Conservation (phyloP, 1,140 invertebrate species). For the Kradibia gibbosae region DNA sequence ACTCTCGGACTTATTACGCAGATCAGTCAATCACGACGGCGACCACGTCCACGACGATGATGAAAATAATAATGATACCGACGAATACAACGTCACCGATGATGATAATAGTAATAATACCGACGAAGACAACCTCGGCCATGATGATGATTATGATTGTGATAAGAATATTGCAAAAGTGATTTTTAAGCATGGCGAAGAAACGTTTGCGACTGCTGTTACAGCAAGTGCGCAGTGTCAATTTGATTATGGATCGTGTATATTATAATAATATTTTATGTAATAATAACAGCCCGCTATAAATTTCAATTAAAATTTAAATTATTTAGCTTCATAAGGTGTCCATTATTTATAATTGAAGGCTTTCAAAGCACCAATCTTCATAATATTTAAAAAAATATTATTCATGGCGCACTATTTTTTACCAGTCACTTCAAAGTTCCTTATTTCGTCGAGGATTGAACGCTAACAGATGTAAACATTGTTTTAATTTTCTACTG, state of each 20-base stretch:
- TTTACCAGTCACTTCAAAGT: not conserved
- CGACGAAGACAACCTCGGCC: not conserved
- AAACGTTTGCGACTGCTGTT: not conserved
- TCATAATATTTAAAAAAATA: not conserved
- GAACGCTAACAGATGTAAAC: no score
- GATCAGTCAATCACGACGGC: not conserved
- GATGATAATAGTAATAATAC: not conserved
- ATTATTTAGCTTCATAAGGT: not conserved
- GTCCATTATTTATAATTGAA: not conserved
- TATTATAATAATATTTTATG: not conserved
- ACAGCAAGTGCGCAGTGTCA: not conserved
- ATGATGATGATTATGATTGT: not conserved
- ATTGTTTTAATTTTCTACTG: no score
- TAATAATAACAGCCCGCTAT: not conserved
- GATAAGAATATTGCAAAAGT: slow-evolving; percentile 1
- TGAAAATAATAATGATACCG: not conserved
- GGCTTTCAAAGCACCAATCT: not conserved
- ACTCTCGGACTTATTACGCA: not conserved
- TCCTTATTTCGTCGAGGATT: no score
- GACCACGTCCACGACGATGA: not conserved
- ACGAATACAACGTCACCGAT: not conserved
- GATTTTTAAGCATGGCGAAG: not conserved
- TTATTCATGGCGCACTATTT: not conserved
- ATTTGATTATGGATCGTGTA: not conserved
- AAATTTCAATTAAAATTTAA: not conserved